A percentile compares a stretch with the other conserved stretches of the same genome.
These are phyloP conservation scores for Andrena haemorrhoa DNA, from an alignment of 2,888 invertebrate genomes.

Conservation along the genomic window DNA sequence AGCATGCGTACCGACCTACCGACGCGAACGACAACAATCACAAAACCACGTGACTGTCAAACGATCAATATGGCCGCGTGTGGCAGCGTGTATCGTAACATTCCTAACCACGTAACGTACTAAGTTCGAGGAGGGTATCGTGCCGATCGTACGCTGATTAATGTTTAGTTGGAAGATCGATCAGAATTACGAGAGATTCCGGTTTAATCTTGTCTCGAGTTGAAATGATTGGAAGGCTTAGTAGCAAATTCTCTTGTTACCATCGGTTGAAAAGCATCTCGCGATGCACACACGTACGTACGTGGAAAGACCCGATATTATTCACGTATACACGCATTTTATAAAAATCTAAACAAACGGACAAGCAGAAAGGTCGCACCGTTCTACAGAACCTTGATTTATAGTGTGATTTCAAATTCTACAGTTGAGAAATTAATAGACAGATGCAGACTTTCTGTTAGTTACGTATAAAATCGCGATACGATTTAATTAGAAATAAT, in stretches of 20 bases:
- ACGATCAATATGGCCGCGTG: conserved; percentile 70
- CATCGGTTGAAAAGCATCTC: conserved; percentile 8
- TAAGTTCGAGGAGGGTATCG: conserved; percentile 26
- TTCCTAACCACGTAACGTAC: conserved; percentile 44
- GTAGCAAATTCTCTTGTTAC: conserved; percentile 1
- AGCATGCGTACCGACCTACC: conserved; percentile 55
- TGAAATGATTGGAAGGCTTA: conserved; percentile 28
- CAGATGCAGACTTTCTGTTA: neutral
- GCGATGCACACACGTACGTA: conserved; percentile 39
- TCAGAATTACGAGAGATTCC: conserved; percentile 16
- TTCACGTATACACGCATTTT: conserved; percentile 26
- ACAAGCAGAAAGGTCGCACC: conserved; percentile 22
- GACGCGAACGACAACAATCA: too few species aligned
- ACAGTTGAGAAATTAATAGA: neutral
- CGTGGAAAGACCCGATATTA: conserved; percentile 20
- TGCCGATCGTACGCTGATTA: conserved; percentile 28
- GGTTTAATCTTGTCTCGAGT: neutral
- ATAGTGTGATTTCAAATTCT: conserved; percentile 20
- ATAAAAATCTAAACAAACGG: conserved; percentile 39
- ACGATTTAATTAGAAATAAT: conserved; percentile 2
- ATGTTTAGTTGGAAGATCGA: conserved; percentile 29
- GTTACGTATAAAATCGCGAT: neutral
- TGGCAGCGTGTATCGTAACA: conserved; percentile 38
- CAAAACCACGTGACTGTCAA: conserved; percentile 63
- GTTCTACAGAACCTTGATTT: conserved; percentile 11